Conservation (phyloP, 2,888 invertebrate species). For the Hypena proboscidalis region DNA sequence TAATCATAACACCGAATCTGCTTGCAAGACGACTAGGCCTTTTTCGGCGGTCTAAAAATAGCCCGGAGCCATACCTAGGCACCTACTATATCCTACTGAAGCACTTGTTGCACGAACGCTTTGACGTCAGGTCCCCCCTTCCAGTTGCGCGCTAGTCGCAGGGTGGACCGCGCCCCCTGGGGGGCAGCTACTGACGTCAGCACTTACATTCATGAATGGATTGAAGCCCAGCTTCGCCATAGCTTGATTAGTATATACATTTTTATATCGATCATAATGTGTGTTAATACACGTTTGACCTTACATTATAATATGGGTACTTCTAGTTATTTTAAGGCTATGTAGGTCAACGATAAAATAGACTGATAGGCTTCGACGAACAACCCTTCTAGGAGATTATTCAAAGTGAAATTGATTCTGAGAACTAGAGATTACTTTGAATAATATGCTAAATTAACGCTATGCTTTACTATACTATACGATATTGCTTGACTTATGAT, state of each 20-base stretch:
- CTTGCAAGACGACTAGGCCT: slow-evolving; percentile 38
- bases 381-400: too few species aligned
- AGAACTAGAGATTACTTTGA: too few species aligned
- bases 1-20: slow-evolving; percentile 22
- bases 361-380: not conserved
- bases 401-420: too few species aligned
- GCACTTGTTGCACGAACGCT: slow-evolving; percentile 78
- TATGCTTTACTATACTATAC: too few species aligned
- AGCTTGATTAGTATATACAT: slow-evolving; percentile 45
- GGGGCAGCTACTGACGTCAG: slow-evolving; percentile 74
- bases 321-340: slow-evolving; percentile 1
- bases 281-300: slow-evolving; percentile 16
- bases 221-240: slow-evolving; percentile 62
- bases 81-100: slow-evolving; percentile 62
- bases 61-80: slow-evolving; percentile 58
- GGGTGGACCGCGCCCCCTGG: slow-evolving; percentile 66
- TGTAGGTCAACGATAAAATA: slow-evolving; percentile 9
- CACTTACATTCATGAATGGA: slow-evolving; percentile 78
- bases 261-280: slow-evolving; percentile 27
- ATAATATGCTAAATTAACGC: too few species aligned
- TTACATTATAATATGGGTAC: slow-evolving; percentile 6
- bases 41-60: slow-evolving; percentile 74
- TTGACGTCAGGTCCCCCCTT: slow-evolving; percentile 77
- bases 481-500: too few species aligned
- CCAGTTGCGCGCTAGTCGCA: slow-evolving; percentile 49